Evolutionary conservation across 2,113 vertebrate genomes (phyloP).

Genomic region (Macquaria ambigua): DNA sequence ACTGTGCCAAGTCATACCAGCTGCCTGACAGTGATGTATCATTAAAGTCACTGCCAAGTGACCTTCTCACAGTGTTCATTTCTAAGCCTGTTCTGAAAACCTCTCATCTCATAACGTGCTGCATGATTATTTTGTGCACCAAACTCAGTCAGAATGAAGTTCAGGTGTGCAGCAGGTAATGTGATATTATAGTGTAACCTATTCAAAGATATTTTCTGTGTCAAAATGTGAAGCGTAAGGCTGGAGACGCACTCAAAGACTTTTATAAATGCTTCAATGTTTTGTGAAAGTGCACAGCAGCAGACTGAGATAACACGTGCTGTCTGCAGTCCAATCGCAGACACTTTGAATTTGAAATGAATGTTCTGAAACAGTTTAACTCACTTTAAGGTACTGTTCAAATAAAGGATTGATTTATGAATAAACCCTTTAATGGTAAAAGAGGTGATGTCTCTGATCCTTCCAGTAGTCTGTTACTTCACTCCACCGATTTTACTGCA

Average conservation of each 20-base stretch:
- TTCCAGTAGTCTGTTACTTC: no score
- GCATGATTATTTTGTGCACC: slow-evolving; percentile 29
- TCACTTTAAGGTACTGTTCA: no score
- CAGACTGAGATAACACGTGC: background rate
- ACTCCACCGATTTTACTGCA: no score
- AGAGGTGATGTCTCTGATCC: no score
- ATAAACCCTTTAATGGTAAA: no score
- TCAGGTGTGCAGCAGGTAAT: slow-evolving; percentile 14
- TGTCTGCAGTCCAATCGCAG: no score
- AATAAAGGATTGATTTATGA: no score
- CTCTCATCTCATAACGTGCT: slow-evolving; percentile 26
- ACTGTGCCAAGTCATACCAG: background rate
- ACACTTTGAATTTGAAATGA: no score
- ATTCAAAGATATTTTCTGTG: background rate
- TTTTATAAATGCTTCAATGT: background rate
- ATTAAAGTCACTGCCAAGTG: slow-evolving; percentile 29
- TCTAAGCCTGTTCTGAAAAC: slow-evolving; percentile 24
- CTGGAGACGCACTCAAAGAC: background rate
- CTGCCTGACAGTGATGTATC: slow-evolving; percentile 44
- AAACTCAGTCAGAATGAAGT: slow-evolving; percentile 16
- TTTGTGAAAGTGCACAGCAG: slow-evolving; percentile 2
- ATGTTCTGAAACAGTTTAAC: no score
- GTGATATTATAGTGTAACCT: slow-evolving; percentile 1
- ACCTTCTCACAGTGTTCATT: slow-evolving; percentile 32
- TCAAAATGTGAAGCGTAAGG: background rate